Evolutionary conservation across 1,140 invertebrate genomes (phyloP).

Genomic region (Tyrophagus putrescentiae): DNA sequence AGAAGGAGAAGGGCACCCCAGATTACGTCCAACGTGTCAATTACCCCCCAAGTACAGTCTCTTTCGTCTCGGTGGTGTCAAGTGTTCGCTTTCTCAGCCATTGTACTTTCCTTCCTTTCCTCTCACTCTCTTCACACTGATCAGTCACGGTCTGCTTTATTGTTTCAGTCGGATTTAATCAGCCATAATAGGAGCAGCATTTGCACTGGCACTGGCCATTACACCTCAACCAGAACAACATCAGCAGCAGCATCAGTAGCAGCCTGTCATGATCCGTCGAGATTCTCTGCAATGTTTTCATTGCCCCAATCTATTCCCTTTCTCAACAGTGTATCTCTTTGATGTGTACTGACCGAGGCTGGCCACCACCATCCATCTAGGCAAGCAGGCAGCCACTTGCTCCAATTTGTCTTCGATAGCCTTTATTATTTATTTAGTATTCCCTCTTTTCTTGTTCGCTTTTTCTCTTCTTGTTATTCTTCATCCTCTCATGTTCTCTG

Average conservation of each 20-base stretch:
- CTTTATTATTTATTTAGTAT: constrained; percentile 9
- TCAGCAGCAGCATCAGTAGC: no score
- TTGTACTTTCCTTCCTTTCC: background rate
- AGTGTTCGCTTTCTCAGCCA: constrained; percentile 9
- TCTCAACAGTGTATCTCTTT: no score
- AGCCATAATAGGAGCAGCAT: constrained; percentile 7
- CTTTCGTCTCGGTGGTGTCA: background rate
- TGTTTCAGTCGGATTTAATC: constrained; percentile 11
- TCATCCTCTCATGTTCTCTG: no score
- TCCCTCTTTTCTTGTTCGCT: no score
- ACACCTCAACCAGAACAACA: constrained; percentile 8
- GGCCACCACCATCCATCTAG: no score
- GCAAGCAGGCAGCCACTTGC: no score
- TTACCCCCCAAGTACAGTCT: no score
- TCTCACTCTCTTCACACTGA: background rate
- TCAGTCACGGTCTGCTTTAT: background rate
- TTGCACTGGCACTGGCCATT: background rate
- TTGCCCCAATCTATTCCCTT: no score
- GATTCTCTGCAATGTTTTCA: background rate
- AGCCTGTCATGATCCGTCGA: constrained; percentile 4
- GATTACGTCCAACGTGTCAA: constrained; percentile 11
- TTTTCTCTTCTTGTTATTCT: no score
- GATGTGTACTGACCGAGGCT: no score
- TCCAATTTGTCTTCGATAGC: constrained; percentile 8
- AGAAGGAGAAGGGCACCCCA: background rate